A percentile compares a stretch with the other conserved stretches of the same genome.
These are phyloP conservation scores for Dendroctonus ponderosae DNA, from an alignment of 1,140 invertebrate species.

Conservation along the genomic window DNA sequence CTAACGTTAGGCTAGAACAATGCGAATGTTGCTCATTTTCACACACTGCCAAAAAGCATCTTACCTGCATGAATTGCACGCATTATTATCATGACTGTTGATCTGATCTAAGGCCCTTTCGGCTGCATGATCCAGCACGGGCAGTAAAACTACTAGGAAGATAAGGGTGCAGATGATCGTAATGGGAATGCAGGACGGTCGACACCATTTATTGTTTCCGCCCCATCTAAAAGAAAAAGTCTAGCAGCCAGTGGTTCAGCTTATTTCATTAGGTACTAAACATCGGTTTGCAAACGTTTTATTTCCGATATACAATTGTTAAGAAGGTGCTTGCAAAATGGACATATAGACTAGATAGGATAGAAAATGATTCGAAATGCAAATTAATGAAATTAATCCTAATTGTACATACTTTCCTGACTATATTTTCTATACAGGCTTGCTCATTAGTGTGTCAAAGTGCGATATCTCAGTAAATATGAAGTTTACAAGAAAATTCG, in stretches of 20 bases:
- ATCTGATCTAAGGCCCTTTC: constrained; percentile 49
- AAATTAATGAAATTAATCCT: too few species aligned
- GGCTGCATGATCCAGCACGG: constrained; percentile 65
- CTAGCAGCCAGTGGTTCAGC: too few species aligned
- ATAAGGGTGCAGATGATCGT: constrained; percentile 73
- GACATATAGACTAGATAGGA: too few species aligned
- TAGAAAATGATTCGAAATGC: too few species aligned
- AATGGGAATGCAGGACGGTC: constrained; percentile 77
- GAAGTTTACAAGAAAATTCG: too few species aligned
- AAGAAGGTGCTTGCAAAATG: too few species aligned
- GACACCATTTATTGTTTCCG: constrained; percentile 61
- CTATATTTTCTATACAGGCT: too few species aligned
- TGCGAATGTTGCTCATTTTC: background rate
- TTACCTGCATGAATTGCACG: constrained; percentile 60
- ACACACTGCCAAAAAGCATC: too few species aligned
- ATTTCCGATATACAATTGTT: background rate
- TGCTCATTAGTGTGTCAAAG: too few species aligned
- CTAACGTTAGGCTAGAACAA: constrained; percentile 64
- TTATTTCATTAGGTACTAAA: too few species aligned
- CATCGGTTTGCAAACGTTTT: background rate
- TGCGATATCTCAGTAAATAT: too few species aligned
- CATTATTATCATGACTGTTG: constrained; percentile 47
- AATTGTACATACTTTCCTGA: too few species aligned
- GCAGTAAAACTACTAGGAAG: constrained; percentile 71
- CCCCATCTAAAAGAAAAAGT: background rate